Percentiles rank a stretch among this genome's conserved stretches.
phyloP scores from a whole-genome alignment of 1,140 invertebrate genomes.

The Drosophila nigromelanica region DNA sequence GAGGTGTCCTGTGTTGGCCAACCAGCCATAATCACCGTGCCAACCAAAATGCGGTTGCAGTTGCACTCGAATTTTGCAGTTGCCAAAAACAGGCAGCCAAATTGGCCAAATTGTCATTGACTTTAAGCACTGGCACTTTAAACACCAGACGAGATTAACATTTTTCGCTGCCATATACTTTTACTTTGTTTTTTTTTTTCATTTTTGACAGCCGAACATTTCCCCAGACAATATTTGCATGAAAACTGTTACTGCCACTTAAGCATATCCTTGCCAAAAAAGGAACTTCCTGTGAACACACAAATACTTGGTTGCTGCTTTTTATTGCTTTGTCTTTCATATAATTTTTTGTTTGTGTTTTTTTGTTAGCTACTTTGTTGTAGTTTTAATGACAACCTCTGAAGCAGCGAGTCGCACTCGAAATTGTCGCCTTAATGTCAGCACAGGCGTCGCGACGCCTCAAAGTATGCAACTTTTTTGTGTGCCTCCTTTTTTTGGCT shows the following conservation, averaged over 20 bases:
- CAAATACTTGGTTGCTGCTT: constrained; percentile 41
- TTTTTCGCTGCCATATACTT: constrained; percentile 13
- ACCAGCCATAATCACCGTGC: constrained; percentile 29
- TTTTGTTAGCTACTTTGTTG: constrained; percentile 46
- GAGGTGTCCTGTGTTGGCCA: constrained; percentile 61
- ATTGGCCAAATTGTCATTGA: constrained; percentile 14
- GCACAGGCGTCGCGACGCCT: constrained; percentile 56
- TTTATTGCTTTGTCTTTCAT: constrained; percentile 56
- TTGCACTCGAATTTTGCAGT: constrained; percentile 16
- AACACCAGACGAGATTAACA: constrained; percentile 28
- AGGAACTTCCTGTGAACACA: neutral
- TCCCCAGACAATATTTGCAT: constrained; percentile 77
- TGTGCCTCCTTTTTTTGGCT: constrained; percentile 16
- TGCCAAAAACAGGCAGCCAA: constrained; percentile 6
- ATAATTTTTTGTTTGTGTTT: constrained; percentile 32
- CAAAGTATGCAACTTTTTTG: constrained; percentile 44
- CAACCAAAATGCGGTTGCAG: constrained; percentile 24
- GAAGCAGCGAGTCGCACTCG: constrained; percentile 36
- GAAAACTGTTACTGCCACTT: constrained; percentile 80
- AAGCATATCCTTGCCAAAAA: constrained; percentile 73
- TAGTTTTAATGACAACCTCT: constrained; percentile 72
- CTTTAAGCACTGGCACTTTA: constrained; percentile 27
- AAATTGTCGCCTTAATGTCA: constrained; percentile 78
- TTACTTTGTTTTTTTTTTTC: constrained; percentile 11
- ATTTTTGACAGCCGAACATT: constrained; percentile 41